These are phyloP conservation scores for Cenopis cana DNA, from an alignment of 2,888 invertebrate species.

Conservation along the genomic window DNA sequence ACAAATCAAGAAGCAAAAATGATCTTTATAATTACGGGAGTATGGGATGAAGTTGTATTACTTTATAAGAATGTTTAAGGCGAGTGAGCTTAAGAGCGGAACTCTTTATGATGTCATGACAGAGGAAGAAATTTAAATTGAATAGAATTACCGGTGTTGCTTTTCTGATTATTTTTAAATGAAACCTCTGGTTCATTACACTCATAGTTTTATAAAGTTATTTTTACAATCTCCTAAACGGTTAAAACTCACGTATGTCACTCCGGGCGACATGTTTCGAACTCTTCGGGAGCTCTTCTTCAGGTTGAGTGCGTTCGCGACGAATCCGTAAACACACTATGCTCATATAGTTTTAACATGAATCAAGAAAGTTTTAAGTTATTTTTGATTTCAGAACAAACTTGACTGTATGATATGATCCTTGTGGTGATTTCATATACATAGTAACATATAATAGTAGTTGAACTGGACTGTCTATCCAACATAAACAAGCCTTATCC, in stretches of 20 bases:
- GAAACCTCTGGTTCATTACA: background rate
- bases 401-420: too few relatives aligned
- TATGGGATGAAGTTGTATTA: background rate
- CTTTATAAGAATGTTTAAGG: background rate
- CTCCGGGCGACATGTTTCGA: too few relatives aligned
- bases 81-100: background rate
- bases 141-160: conserved; percentile 30
- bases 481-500: background rate
- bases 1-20: conserved; percentile 40
- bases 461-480: background rate
- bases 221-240: too few relatives aligned
- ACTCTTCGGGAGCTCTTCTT: too few relatives aligned
- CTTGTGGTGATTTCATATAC: too few relatives aligned
- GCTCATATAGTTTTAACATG: too few relatives aligned
- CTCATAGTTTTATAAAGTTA: background rate
- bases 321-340: too few relatives aligned
- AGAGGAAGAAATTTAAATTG: conserved; percentile 42
- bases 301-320: too few relatives aligned
- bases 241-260: too few relatives aligned
- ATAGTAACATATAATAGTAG: too few relatives aligned
- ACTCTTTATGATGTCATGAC: conserved; percentile 30
- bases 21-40: conserved; percentile 1
- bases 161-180: conserved; percentile 11
- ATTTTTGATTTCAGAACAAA: too few relatives aligned
- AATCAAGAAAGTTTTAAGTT: too few relatives aligned